phyloP scores from a whole-genome alignment of 2,113 vertebrate species.

The Cygnus atratus region DNA sequence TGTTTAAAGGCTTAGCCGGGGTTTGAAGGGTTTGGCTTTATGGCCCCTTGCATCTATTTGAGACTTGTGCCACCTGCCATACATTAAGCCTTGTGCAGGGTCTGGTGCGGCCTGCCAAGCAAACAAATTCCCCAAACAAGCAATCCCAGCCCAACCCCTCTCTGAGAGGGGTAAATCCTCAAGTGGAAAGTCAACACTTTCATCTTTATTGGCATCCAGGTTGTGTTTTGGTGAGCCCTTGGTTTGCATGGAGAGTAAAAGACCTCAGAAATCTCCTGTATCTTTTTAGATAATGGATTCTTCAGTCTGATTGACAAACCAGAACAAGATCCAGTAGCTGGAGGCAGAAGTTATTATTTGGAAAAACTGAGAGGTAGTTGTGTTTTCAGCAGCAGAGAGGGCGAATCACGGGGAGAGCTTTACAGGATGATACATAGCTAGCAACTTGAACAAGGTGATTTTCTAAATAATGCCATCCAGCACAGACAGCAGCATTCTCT shows the following conservation, averaged over 20 bases:
- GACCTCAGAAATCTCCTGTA: neutral
- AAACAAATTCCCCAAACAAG: neutral
- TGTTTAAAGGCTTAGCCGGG: neutral
- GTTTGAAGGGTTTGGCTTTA: neutral
- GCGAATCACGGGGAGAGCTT: neutral
- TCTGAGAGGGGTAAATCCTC: neutral
- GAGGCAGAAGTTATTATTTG: neutral
- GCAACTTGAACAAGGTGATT: neutral
- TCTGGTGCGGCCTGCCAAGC: neutral
- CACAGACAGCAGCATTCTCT: neutral
- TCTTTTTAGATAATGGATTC: neutral
- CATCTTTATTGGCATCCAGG: neutral
- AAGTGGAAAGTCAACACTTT: neutral
- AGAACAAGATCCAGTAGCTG: neutral
- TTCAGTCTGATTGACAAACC: neutral
- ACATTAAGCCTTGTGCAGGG: neutral
- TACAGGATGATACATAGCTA: neutral
- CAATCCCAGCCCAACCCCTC: neutral
- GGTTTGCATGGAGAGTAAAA: neutral
- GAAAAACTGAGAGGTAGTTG: neutral
- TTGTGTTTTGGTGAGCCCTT: neutral
- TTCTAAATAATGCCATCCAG: neutral
- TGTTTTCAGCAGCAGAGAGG: conserved; percentile 15
- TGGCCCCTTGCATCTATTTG: neutral
- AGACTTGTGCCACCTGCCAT: neutral